Conservation (phyloP, 2,797 vertebrate species). For the Tokudaia muenninki region DNA sequence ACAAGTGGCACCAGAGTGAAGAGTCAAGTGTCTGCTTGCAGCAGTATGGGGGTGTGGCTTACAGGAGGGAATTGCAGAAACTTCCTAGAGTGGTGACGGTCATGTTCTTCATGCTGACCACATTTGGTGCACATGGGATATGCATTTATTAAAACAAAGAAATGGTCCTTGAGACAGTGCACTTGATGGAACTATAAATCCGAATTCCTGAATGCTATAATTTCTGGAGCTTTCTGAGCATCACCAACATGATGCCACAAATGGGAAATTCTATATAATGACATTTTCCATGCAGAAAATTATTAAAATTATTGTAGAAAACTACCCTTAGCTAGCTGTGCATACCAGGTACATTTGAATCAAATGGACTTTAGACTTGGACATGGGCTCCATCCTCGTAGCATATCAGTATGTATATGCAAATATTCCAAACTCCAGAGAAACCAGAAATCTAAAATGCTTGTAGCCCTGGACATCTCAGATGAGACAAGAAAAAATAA, state of each 20-base stretch:
- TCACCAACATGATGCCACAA: neutral
- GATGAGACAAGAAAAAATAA: neutral
- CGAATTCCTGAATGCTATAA: neutral
- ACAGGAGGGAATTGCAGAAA: neutral
- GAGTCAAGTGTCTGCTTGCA: neutral
- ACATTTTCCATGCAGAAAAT: neutral
- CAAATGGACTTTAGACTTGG: neutral
- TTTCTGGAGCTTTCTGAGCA: neutral
- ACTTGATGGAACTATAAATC: neutral
- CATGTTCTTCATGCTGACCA: neutral
- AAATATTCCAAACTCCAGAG: neutral
- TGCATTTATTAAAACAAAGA: neutral
- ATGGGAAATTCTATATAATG: neutral
- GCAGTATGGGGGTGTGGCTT: accelerated
- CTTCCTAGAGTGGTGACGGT: neutral
- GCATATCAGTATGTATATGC: neutral
- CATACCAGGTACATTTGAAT: neutral
- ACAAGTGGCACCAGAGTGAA: neutral
- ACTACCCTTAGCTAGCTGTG: neutral
- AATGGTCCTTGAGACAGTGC: neutral
- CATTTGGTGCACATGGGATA: too few species aligned
- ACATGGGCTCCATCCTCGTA: neutral
- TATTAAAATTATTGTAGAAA: neutral
- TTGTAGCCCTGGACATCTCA: neutral
- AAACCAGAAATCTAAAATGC: neutral